phyloP scores from a whole-genome alignment of 2,797 vertebrate species.

The Tokudaia muenninki region DNA sequence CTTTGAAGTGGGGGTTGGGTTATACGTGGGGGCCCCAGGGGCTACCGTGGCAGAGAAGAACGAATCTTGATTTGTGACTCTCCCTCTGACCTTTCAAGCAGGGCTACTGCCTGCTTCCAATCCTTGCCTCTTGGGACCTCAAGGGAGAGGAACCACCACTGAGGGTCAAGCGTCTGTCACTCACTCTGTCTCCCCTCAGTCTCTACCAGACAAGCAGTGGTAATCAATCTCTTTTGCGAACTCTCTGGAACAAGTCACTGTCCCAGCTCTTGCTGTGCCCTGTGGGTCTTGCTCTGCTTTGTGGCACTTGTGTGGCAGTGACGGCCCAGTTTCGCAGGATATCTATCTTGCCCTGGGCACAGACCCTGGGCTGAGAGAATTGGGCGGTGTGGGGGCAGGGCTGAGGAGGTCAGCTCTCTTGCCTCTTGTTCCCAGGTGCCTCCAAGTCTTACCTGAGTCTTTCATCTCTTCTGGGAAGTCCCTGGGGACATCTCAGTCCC shows the following conservation, averaged over 20 bases:
- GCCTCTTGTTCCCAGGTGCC: not conserved
- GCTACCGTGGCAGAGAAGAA: not conserved
- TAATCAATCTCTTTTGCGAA: not conserved
- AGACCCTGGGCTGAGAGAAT: not conserved
- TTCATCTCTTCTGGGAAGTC: not conserved
- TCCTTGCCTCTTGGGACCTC: not conserved
- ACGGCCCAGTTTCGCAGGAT: not conserved
- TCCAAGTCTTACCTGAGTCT: not conserved
- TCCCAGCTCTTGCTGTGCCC: not conserved
- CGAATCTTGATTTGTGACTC: not conserved
- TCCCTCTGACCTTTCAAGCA: not conserved
- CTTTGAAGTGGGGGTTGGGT: not conserved
- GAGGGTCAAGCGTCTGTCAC: not conserved
- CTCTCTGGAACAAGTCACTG: not conserved
- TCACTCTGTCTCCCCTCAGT: not conserved
- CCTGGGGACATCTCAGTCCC: not conserved
- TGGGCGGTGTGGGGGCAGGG: not conserved
- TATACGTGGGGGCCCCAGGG: not conserved
- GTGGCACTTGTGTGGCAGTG: rapidly evolving
- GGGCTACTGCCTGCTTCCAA: not conserved
- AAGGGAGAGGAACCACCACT: not conserved
- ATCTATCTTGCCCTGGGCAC: rapidly evolving
- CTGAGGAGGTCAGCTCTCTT: not conserved
- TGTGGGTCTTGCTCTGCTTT: rapidly evolving
- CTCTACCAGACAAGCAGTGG: not conserved